These are phyloP conservation scores for Fukomys damarensis DNA, from an alignment of 2,113 vertebrate species.

Conservation along the genomic window DNA sequence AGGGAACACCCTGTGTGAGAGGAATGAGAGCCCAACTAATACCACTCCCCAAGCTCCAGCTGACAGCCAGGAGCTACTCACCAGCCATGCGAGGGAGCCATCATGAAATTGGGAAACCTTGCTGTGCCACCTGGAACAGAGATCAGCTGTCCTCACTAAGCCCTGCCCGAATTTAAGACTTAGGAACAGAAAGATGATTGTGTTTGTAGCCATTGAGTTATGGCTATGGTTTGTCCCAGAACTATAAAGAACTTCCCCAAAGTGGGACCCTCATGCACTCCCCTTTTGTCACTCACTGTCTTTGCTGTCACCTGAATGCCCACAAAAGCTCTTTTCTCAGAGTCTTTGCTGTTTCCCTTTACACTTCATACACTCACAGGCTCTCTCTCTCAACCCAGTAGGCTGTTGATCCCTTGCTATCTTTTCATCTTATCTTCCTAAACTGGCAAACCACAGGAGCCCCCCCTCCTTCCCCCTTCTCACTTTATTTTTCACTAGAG, in stretches of 20 bases:
- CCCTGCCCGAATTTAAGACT: background rate
- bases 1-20: background rate
- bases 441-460: background rate
- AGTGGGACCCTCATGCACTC: too few species aligned
- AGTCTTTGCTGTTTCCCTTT: background rate
- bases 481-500: background rate
- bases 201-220: background rate
- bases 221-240: background rate
- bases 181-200: background rate
- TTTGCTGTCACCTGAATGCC: background rate
- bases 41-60: background rate
- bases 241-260: background rate
- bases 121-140: background rate
- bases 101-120: background rate
- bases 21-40: background rate
- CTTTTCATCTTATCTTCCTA: slow-evolving; percentile 19
- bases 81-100: background rate
- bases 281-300: background rate
- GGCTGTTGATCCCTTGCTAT: background rate
- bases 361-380: too few species aligned
- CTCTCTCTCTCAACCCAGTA: background rate
- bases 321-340: background rate
- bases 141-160: background rate
- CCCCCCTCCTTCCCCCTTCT: background rate
- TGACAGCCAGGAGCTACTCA: background rate